Evolutionary conservation across 1,140 invertebrate species (phyloP).

Genomic region (Forficula auricularia): DNA sequence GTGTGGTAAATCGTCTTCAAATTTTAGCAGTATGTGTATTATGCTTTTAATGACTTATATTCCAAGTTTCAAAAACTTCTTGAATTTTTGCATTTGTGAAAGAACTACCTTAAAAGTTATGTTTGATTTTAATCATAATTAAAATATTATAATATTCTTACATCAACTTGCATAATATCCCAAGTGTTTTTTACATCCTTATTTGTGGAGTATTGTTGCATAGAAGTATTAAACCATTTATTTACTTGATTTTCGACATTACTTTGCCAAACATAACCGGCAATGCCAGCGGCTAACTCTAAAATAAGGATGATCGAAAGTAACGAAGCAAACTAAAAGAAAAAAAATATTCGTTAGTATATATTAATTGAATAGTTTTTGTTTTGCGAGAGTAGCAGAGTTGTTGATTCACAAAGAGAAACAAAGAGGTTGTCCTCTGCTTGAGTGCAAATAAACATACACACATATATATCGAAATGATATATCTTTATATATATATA

Average conservation of each 20-base stretch:
- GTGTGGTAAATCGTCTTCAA: not conserved
- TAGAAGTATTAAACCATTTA: conserved; percentile 44
- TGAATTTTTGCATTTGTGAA: not conserved
- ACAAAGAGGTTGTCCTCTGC: not conserved
- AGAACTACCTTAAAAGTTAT: too few species aligned
- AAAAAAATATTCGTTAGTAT: conserved; percentile 13
- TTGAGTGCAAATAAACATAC: not conserved
- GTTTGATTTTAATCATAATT: conserved; percentile 5
- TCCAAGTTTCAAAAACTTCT: not conserved
- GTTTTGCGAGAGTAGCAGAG: not conserved
- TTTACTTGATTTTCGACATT: conserved; percentile 47
- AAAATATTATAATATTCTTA: conserved; percentile 27
- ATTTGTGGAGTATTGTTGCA: conserved; percentile 43
- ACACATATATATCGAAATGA: not conserved
- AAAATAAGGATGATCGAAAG: conserved; percentile 64
- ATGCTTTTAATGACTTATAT: not conserved
- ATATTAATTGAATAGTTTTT: not conserved
- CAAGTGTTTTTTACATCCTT: conserved; percentile 43
- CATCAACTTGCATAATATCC: conserved; percentile 61
- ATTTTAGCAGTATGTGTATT: not conserved
- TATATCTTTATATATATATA: not conserved
- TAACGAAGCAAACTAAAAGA: conserved; percentile 60
- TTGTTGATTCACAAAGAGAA: not conserved
- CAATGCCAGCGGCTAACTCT: conserved; percentile 68
- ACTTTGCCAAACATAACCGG: conserved; percentile 60